These are phyloP conservation scores for Gorsachius magnificus DNA, from an alignment of 2,797 vertebrate genomes.

Conservation along the genomic window DNA sequence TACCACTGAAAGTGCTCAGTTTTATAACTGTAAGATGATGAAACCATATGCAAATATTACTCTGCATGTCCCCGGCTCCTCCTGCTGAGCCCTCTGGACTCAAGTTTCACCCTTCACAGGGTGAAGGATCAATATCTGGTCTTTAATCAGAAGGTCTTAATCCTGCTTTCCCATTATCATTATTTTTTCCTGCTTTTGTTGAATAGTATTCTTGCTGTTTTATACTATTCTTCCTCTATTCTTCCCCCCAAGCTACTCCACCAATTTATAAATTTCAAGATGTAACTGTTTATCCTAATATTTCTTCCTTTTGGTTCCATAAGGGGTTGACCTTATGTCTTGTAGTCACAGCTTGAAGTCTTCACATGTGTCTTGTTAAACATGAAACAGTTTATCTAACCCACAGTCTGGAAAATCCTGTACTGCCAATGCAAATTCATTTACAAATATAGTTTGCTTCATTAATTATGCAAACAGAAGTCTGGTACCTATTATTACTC, in stretches of 20 bases:
- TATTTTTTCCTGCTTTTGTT: not conserved
- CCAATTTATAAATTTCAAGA: not conserved
- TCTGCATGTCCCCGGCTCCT: not conserved
- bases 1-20: not conserved
- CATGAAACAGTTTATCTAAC: not conserved
- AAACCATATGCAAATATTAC: not conserved
- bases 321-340: not conserved
- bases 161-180: not conserved
- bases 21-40: not conserved
- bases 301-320: not conserved
- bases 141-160: not conserved
- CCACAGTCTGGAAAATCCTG: not conserved
- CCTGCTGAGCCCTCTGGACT: not conserved
- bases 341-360: not conserved
- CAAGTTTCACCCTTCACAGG: not conserved
- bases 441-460: not conserved
- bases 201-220: not conserved
- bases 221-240: not conserved
- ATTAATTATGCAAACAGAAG: not conserved
- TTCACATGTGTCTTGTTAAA: not conserved
- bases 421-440: not conserved
- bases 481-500: not conserved
- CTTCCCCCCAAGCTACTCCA: not conserved
- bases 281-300: not conserved
- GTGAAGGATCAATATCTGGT: not conserved